Evolutionary conservation across 1,140 invertebrate genomes (phyloP), one percentile per base, ranked within the genome.

Genomic region (Ptiloglossa arizonensis): DNA sequence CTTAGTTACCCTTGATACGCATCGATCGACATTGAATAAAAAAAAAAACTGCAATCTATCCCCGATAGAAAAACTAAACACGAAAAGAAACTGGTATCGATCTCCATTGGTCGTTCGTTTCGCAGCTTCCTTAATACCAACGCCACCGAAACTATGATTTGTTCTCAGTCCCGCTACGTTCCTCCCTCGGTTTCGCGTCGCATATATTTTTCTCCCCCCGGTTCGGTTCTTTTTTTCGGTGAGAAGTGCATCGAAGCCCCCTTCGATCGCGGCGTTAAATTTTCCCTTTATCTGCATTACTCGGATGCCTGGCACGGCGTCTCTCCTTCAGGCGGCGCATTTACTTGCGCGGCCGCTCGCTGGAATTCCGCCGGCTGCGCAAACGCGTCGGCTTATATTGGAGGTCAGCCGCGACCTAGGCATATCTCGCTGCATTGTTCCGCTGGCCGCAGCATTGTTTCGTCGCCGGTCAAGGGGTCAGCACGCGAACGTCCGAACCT

Each of bases 231-330:
- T 19, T 63, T 27, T 46, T 11, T 19, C 19, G n/a, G n/a, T 6
- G 27, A 32, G 54, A 41, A 27, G 59, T 27, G 48, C 44, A 70
- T 52, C 67, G 67, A 44, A 19, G 57, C 24, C 11, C 35, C 52
- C 24, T 54, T 64, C 60, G 60, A 50, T 41, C 72, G 67, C 5
- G 41, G 27, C 70, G 76, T 54, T 87, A 81, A 86, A 86, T 86
- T 86, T 87, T 70, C 82, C 77, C 79, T 87, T 87, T 87, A 83
- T 84, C 82, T 85, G 84, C 86, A 86, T 88, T 82, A 72, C 78
- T 86, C 72, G 78, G 59, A 86, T 88, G 75, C 84, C 80, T 78
- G 38, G 68, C 62, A 50, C 41, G 46, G 62, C 41, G 19, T 59
- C 50, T 64, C 63, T 46, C 44, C 32, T 56, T 22, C 44, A 48